Base-by-base conservation (phyloP, 2,113 vertebrate genomes). In the Toxotes chatareus region DNA sequence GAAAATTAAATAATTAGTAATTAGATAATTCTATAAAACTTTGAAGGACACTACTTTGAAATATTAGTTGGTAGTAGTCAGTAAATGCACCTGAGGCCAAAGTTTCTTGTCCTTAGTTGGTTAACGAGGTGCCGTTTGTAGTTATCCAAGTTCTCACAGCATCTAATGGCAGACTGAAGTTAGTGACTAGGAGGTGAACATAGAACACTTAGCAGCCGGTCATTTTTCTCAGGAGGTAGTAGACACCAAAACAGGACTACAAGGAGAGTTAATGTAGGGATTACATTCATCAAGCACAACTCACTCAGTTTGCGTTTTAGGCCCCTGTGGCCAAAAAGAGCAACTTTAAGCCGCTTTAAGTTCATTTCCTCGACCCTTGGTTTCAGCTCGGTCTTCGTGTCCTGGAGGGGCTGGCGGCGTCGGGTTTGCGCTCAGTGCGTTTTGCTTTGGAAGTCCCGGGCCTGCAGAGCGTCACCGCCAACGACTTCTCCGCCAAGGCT, bases 371-470 rank as follows among this genome's bases (percentile, higher is more conserved):
- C 16, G 1, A 4, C 13, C 0, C 21, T 36, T 23, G 17, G 0
- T 83, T 66, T 32, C 79, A 94, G 93, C 16, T 0, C 0, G 93
- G 93, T 1, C 91, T 99, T 2, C 90, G 90, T 1, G 95, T 99
- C 11, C 91, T 99, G 80, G 98, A 99, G 90, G 98, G 95, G 0
- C 90, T 99, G 83, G 96, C 98, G 0, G 98, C 98, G 1, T 99
- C 97, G 0, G 98, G 97, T 1, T 91, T 99, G 1, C 97, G 98
- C 36, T 99, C 98, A 0, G 95, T 99, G 12, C 96, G 98, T 6
- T 99, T 99, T 0, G 96, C 97, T 36, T 93, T 92, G 2, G 98
- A 99, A 86, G 95, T 99, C 5, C 98, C 98, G 0, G 98, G 98
- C 3, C 94, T 99, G 14, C 90, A 21, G 6, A 94, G 88, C 0